phyloP scores from a whole-genome alignment of 2,888 invertebrate species.

The Diadromus collaris region DNA sequence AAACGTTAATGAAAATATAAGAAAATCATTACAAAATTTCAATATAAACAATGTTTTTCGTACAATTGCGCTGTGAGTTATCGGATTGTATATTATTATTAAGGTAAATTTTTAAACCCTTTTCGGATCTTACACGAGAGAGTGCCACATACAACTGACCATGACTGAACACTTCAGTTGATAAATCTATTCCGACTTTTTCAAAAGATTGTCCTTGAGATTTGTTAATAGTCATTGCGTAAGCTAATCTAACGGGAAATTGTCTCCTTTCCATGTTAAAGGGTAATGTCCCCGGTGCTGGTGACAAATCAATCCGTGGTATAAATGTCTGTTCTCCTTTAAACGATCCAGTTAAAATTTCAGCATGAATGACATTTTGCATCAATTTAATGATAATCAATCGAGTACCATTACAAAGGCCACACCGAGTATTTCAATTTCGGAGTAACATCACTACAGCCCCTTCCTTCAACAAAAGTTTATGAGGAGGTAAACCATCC shows the following conservation, averaged over 20 bases:
- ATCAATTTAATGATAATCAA: too few species aligned
- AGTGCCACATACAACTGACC: slow-evolving; percentile 50
- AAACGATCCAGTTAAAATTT: too few species aligned
- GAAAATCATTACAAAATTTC: too few species aligned
- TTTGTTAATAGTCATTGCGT: slow-evolving; percentile 29
- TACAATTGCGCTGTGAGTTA: too few species aligned
- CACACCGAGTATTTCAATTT: slow-evolving; percentile 37
- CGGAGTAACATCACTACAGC: slow-evolving; percentile 40
- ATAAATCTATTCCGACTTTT: slow-evolving; percentile 48
- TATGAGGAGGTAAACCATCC: slow-evolving; percentile 29
- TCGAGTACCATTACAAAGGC: too few species aligned
- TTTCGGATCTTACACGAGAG: slow-evolving; percentile 35
- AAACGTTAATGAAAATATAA: too few species aligned
- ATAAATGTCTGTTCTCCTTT: too few species aligned
- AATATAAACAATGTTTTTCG: slow-evolving; percentile 32
- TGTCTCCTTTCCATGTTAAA: slow-evolving; percentile 12
- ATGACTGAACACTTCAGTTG: slow-evolving; percentile 42
- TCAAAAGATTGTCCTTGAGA: slow-evolving; percentile 26
- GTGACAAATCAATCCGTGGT: too few species aligned
- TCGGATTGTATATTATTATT: background rate
- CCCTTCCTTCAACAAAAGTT: slow-evolving; percentile 33
- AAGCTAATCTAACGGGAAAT: slow-evolving; percentile 26
- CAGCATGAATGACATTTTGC: too few species aligned
- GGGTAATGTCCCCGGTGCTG: too few species aligned
- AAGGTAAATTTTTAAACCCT: slow-evolving; percentile 36